A percentile compares a stretch with the other conserved stretches of the same genome.
These are phyloP conservation scores for Moxostoma hubbsi DNA, from an alignment of 2,797 vertebrate species.

Conservation along the genomic window DNA sequence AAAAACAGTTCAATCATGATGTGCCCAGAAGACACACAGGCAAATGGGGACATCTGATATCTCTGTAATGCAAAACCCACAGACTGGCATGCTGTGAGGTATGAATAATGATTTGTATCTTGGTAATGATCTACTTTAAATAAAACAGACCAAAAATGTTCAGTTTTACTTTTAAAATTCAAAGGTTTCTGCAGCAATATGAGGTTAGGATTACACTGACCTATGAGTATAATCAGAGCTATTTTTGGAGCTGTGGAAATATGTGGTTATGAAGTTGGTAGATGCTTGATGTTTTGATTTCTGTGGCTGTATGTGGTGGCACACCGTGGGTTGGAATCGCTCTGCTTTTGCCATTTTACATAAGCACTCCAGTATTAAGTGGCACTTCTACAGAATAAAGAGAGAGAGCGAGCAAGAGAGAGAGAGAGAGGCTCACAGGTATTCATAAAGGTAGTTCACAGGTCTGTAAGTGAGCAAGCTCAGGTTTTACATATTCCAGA, in stretches of 20 bases:
- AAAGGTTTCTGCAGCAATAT: background rate
- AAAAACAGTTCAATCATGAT: slow-evolving; percentile 58
- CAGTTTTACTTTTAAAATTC: too few species aligned
- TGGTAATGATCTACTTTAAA: slow-evolving; percentile 39
- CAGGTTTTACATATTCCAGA: background rate
- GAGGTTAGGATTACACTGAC: slow-evolving; percentile 4
- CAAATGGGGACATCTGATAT: slow-evolving; percentile 11
- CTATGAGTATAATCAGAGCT: slow-evolving; percentile 18
- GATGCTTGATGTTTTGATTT: slow-evolving; percentile 32
- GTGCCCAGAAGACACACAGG: slow-evolving; percentile 12
- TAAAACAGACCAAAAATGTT: background rate
- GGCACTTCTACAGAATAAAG: slow-evolving; percentile 75
- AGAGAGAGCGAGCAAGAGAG: slow-evolving; percentile 6
- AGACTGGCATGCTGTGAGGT: slow-evolving; percentile 30
- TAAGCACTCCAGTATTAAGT: slow-evolving; percentile 74
- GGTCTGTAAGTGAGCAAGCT: background rate
- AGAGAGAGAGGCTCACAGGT: slow-evolving; percentile 33
- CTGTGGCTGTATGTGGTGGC: slow-evolving; percentile 51
- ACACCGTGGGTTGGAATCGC: slow-evolving; percentile 60
- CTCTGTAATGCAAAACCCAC: slow-evolving; percentile 29
- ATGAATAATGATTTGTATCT: slow-evolving; percentile 36
- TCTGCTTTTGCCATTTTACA: slow-evolving; percentile 67
- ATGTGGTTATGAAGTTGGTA: slow-evolving; percentile 14
- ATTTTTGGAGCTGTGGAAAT: slow-evolving; percentile 4
- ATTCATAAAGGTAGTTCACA: slow-evolving; percentile 27